phyloP scores from a whole-genome alignment of 2,797 vertebrate genomes.

The Cheirogaleus major region DNA sequence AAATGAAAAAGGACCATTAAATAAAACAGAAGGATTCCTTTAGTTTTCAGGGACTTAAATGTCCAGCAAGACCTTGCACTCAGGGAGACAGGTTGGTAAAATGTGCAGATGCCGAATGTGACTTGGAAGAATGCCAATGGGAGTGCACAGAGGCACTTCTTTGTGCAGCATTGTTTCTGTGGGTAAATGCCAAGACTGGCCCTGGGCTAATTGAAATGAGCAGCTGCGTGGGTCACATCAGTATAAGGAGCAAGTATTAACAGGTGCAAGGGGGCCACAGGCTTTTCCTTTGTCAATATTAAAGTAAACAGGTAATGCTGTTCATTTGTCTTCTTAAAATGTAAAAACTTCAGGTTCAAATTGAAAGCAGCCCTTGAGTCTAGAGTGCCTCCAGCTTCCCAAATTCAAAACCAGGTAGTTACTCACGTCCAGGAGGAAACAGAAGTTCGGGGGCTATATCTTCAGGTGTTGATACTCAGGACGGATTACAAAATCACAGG shows the following conservation, averaged over 20 bases:
- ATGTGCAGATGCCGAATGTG: constrained; percentile 61
- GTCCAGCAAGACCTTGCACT: constrained; percentile 41
- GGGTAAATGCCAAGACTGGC: constrained; percentile 76
- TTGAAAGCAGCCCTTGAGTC: constrained; percentile 58
- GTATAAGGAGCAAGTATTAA: constrained; percentile 68
- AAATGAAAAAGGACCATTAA: not conserved
- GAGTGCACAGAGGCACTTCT: constrained; percentile 28
- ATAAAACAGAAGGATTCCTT: not conserved
- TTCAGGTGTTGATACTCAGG: not conserved
- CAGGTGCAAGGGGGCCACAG: constrained; percentile 71
- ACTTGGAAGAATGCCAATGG: constrained; percentile 73
- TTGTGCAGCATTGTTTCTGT: constrained; percentile 42
- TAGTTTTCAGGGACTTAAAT: not conserved
- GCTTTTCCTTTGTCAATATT: constrained; percentile 75
- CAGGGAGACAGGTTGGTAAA: constrained; percentile 18
- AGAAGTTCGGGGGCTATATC: not conserved
- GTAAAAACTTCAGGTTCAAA: constrained; percentile 58
- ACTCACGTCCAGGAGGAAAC: constrained; percentile 26
- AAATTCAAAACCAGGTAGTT: constrained; percentile 37
- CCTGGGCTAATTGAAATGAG: constrained; percentile 80
- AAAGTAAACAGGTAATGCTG: constrained; percentile 76
- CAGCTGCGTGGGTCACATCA: constrained; percentile 74
- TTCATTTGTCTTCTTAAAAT: constrained; percentile 74
- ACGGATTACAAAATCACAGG: constrained; percentile 56
- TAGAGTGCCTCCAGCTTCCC: constrained; percentile 55